Conservation (phyloP, 1,140 invertebrate genomes). For the Triops longicaudatus region DNA sequence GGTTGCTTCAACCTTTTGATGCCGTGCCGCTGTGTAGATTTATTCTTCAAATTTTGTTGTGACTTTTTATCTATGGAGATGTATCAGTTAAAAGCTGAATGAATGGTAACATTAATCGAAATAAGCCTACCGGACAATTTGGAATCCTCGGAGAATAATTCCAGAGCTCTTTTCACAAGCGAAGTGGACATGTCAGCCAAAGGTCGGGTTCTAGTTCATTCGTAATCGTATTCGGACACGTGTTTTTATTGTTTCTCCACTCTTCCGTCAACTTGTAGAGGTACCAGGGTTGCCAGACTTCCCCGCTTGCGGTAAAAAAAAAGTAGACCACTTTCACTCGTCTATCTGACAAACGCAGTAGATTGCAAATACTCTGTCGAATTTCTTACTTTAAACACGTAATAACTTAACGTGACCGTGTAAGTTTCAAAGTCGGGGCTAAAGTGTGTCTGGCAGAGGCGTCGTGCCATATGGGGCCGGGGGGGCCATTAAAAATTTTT, state of each 20-base stretch:
- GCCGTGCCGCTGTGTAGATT: background rate
- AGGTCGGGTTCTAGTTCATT: background rate
- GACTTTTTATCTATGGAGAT: background rate
- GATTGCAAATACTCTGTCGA: too few species aligned
- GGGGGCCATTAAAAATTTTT: too few species aligned
- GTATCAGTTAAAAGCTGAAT: background rate
- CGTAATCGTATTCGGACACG: background rate
- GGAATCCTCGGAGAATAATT: slow-evolving; percentile 21
- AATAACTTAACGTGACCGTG: too few species aligned
- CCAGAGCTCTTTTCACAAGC: slow-evolving; percentile 20
- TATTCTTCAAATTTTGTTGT: background rate
- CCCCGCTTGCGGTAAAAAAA: too few species aligned
- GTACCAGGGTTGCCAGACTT: too few species aligned
- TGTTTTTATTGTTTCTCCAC: background rate
- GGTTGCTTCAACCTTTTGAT: background rate
- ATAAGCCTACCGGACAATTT: background rate
- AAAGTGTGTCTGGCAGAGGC: too few species aligned
- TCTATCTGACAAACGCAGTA: too few species aligned
- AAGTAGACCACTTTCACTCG: too few species aligned
- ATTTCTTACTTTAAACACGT: too few species aligned
- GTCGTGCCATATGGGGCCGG: too few species aligned
- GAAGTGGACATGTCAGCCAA: slow-evolving; percentile 23
- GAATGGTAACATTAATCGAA: background rate
- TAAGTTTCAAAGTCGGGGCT: too few species aligned
- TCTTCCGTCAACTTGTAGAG: too few species aligned